phyloP scores from a whole-genome alignment of 2,113 vertebrate genomes.

The Mormyrus lacerda region DNA sequence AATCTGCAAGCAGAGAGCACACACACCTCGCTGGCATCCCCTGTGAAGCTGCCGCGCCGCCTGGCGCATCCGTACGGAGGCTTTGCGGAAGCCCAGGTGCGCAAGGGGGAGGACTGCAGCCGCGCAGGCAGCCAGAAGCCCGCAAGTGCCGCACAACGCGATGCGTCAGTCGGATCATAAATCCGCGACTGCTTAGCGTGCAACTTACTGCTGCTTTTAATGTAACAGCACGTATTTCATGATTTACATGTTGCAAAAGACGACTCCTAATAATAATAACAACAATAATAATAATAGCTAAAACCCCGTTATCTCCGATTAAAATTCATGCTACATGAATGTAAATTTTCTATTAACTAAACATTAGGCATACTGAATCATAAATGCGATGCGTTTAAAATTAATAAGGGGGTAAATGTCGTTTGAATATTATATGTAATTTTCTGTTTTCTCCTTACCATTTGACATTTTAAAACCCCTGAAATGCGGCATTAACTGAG shows the following conservation, averaged over 20 bases:
- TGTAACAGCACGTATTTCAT: background rate
- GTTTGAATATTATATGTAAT: background rate
- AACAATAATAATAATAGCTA: background rate
- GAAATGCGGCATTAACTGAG: background rate
- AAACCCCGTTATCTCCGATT: background rate
- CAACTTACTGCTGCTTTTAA: background rate
- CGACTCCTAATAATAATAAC: background rate
- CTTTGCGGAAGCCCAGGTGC: slow-evolving; percentile 40
- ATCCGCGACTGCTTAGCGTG: slow-evolving; percentile 3
- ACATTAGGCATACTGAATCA: background rate
- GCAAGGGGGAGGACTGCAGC: slow-evolving; percentile 38
- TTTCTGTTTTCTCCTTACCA: background rate
- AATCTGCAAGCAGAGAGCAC: slow-evolving; percentile 6
- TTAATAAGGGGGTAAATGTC: background rate
- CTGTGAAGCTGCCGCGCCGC: background rate
- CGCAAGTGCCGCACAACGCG: background rate
- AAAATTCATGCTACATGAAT: background rate
- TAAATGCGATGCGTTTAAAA: background rate
- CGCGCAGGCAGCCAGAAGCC: slow-evolving; percentile 29
- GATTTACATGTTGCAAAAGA: background rate
- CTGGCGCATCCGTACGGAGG: slow-evolving; percentile 18
- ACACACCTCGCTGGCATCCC: background rate
- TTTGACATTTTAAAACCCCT: background rate
- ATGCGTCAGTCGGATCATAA: slow-evolving; percentile 15
- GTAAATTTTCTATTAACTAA: background rate